phyloP scores from a whole-genome alignment of 2,797 vertebrate species.

The Cebuella pygmaea region DNA sequence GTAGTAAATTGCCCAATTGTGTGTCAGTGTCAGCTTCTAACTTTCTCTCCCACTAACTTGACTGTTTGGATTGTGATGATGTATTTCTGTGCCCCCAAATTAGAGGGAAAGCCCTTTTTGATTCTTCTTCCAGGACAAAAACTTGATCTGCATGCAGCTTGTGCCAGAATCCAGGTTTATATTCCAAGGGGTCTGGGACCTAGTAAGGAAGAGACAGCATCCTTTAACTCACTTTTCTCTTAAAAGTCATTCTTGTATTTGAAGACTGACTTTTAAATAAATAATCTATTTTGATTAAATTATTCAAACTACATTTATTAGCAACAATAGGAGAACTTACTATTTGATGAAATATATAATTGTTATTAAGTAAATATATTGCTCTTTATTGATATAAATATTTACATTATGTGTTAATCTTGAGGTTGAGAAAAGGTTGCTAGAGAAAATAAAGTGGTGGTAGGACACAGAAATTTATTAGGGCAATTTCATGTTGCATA shows the following conservation, averaged over 20 bases:
- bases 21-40: background rate
- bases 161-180: background rate
- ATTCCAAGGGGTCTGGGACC: background rate
- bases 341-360: background rate
- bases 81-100: background rate
- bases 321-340: background rate
- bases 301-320: background rate
- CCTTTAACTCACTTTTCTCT: background rate
- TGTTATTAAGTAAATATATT: background rate
- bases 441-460: background rate
- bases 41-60: background rate
- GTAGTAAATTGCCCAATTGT: background rate
- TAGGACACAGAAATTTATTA: background rate
- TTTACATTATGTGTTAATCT: background rate
- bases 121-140: background rate
- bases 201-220: background rate
- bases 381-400: background rate
- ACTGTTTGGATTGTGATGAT: background rate
- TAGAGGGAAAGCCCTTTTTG: background rate
- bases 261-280: slow-evolving; percentile 21
- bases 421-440: background rate
- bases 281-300: background rate
- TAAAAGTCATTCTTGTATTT: background rate
- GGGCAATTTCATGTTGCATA: background rate
- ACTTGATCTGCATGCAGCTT: background rate